Conservation (phyloP, 2,113 vertebrate species). For the Ailurus styani region DNA sequence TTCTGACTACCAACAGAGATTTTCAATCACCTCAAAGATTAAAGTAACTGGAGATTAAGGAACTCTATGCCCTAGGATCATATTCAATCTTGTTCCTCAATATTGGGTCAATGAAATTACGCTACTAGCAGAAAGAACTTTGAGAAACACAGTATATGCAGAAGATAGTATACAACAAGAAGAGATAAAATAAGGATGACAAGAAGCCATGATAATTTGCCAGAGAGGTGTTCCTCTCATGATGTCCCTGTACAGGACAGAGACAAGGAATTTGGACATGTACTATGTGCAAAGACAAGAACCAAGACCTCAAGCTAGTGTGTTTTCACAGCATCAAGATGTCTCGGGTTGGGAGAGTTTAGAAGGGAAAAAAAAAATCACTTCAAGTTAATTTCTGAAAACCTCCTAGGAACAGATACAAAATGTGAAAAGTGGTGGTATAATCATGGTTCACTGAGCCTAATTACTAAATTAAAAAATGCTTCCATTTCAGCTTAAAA, state of each 20-base stretch:
- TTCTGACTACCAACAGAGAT: not conserved
- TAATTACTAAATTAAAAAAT: not conserved
- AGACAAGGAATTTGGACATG: not conserved
- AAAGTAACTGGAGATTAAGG: not conserved
- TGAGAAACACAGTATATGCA: not conserved
- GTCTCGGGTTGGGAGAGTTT: not conserved
- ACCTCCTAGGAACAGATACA: not conserved
- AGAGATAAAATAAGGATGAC: not conserved
- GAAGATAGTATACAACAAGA: not conserved
- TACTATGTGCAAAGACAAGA: not conserved
- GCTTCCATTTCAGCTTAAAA: slow-evolving; percentile 25
- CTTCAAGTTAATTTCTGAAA: slow-evolving; percentile 35
- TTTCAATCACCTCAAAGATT: not conserved
- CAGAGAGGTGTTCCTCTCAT: not conserved
- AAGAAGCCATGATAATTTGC: not conserved
- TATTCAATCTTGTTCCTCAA: not conserved
- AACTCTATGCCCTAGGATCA: not conserved
- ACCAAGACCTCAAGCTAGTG: not conserved
- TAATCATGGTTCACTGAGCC: not conserved
- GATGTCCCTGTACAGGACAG: not conserved
- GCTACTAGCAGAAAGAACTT: not conserved
- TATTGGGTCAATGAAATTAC: not conserved
- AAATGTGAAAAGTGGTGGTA: not conserved
- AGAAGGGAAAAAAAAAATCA: not conserved
- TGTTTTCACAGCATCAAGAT: not conserved